phyloP scores from a whole-genome alignment of 2,113 vertebrate genomes.

The Meleagris gallopavo region DNA sequence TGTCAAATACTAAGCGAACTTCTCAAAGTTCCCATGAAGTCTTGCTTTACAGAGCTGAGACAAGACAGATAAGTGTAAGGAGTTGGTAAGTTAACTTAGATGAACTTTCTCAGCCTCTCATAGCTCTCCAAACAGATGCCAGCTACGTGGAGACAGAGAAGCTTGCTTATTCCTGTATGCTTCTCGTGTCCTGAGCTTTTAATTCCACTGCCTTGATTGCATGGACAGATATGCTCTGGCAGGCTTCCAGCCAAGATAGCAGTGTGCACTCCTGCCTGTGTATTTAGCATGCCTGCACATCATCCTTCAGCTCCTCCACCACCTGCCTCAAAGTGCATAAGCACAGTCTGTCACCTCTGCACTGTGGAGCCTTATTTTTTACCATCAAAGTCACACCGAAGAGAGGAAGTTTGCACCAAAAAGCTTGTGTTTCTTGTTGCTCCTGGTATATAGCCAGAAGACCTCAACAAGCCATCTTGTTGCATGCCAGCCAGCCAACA shows the following conservation, averaged over 20 bases:
- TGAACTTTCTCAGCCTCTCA: background rate
- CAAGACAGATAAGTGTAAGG: background rate
- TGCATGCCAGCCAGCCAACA: background rate
- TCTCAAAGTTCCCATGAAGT: background rate
- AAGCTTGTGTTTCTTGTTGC: background rate
- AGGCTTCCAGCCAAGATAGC: background rate
- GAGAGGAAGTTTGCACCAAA: background rate
- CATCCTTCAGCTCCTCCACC: background rate
- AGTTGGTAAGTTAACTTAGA: background rate
- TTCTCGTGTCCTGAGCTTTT: background rate
- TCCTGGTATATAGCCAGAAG: constrained; percentile 16
- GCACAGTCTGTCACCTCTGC: background rate
- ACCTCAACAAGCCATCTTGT: background rate
- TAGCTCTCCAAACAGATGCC: background rate
- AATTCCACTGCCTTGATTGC: background rate
- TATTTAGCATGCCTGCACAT: background rate
- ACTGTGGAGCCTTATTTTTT: background rate
- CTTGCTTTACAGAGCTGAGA: background rate
- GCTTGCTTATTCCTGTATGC: background rate
- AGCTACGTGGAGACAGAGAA: background rate
- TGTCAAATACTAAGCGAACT: background rate
- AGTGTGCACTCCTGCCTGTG: background rate
- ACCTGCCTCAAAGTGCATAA: background rate
- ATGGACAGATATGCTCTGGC: background rate
- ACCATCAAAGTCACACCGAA: background rate